phyloP scores from a whole-genome alignment of 2,888 invertebrate genomes.

The Mechanitis messenoides region DNA sequence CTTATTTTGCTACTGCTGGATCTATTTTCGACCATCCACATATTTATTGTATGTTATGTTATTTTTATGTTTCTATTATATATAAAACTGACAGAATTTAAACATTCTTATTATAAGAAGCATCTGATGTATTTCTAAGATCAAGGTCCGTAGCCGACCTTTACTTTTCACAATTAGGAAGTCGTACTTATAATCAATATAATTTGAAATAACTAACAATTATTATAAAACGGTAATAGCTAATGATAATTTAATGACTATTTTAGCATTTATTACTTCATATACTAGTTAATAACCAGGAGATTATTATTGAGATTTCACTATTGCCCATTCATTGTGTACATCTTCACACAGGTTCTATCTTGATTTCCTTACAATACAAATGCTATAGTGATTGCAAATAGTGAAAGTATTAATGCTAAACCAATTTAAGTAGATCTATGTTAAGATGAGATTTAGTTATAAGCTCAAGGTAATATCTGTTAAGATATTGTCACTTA shows the following conservation, averaged over 20 bases:
- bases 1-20: slow-evolving; percentile 60
- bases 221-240: neutral
- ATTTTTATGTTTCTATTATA: slow-evolving; percentile 15
- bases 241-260: neutral
- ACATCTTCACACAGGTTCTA: slow-evolving; percentile 18
- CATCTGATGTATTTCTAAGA: slow-evolving; percentile 14
- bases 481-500: neutral
- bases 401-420: slow-evolving; percentile 21
- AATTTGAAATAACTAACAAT: no score
- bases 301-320: slow-evolving; percentile 13
- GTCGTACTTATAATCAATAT: neutral
- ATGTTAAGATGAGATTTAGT: neutral
- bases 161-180: slow-evolving; percentile 5
- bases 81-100: neutral
- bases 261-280: neutral
- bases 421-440: slow-evolving; percentile 4
- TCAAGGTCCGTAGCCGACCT: slow-evolving; percentile 23
- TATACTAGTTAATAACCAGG: no score
- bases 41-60: slow-evolving; percentile 46
- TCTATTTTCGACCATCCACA: slow-evolving; percentile 59
- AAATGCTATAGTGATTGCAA: slow-evolving; percentile 11
- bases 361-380: slow-evolving; percentile 13
- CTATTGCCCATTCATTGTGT: slow-evolving; percentile 10
- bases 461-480: neutral
- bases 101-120: slow-evolving; percentile 10